Percentiles rank a stretch among this genome's conserved stretches.
phyloP scores from a whole-genome alignment of 2,113 vertebrate genomes.

The Podiceps cristatus region DNA sequence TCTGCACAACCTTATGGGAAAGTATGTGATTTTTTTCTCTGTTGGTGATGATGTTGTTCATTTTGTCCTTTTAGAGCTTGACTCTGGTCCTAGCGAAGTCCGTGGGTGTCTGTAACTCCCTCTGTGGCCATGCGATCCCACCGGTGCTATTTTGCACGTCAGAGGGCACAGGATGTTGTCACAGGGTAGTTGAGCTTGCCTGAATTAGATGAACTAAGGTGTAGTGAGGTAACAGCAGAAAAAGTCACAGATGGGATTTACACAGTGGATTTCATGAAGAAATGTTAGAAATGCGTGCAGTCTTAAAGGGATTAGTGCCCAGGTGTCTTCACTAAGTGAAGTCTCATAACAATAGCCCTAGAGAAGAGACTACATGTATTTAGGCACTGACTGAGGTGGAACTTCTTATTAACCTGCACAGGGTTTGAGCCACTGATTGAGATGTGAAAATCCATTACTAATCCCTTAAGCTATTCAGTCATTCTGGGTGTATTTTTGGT shows the following conservation, averaged over 20 bases:
- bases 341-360: not conserved
- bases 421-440: not conserved
- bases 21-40: not conserved
- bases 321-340: not conserved
- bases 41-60: not conserved
- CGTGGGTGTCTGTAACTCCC: not conserved
- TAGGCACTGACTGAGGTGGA: not conserved
- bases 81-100: not conserved
- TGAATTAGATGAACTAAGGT: not conserved
- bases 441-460: not conserved
- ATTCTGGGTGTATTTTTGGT: not conserved
- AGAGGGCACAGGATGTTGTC: not conserved
- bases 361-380: not conserved
- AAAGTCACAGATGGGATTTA: not conserved
- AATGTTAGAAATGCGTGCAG: not conserved
- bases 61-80: not conserved
- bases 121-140: fast-evolving
- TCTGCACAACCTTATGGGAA: not conserved
- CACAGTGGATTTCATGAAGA: not conserved
- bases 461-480: not conserved
- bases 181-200: not conserved
- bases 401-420: not conserved
- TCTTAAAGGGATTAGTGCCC: not conserved
- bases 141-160: not conserved
- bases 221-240: not conserved